Percentiles rank a stretch among this genome's conserved stretches.
phyloP scores from a whole-genome alignment of 1,140 invertebrate genomes.

The Orchestia grillus region DNA sequence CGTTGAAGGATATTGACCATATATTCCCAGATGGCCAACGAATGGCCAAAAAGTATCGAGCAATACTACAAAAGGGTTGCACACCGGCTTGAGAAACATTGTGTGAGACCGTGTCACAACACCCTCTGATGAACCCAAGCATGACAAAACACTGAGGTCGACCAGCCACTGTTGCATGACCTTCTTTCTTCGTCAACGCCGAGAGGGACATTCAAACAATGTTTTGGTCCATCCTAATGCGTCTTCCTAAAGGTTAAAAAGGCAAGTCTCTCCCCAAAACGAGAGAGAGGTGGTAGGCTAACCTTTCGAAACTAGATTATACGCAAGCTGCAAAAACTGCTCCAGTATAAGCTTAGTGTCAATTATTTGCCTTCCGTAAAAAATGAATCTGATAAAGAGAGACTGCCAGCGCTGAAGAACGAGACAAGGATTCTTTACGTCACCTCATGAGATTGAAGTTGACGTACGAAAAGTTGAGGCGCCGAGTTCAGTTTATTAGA shows the following conservation, averaged over 20 bases:
- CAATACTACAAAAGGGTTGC: too few species aligned
- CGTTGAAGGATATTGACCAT: too few species aligned
- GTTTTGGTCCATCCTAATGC: not conserved
- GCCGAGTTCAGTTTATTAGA: not conserved
- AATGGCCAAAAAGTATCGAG: too few species aligned
- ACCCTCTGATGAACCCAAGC: not conserved
- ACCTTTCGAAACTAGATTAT: conserved; percentile 54
- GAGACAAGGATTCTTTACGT: not conserved
- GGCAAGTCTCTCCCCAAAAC: conserved; percentile 55
- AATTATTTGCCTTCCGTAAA: conserved; percentile 22
- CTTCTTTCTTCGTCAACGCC: conserved; percentile 33
- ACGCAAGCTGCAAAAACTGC: conserved; percentile 40
- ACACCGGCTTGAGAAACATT: not conserved
- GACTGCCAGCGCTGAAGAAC: not conserved
- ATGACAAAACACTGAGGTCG: not conserved
- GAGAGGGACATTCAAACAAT: not conserved
- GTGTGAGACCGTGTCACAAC: not conserved
- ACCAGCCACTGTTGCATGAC: not conserved
- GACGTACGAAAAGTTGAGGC: not conserved
- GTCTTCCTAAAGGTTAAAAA: conserved; percentile 50
- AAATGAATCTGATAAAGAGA: conserved; percentile 40
- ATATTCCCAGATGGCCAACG: too few species aligned
- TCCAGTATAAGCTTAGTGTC: not conserved
- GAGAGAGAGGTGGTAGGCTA: conserved; percentile 39
- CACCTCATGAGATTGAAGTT: not conserved